phyloP scores from a whole-genome alignment of 2,797 vertebrate species.

The Heteromormyrus szaboi region DNA sequence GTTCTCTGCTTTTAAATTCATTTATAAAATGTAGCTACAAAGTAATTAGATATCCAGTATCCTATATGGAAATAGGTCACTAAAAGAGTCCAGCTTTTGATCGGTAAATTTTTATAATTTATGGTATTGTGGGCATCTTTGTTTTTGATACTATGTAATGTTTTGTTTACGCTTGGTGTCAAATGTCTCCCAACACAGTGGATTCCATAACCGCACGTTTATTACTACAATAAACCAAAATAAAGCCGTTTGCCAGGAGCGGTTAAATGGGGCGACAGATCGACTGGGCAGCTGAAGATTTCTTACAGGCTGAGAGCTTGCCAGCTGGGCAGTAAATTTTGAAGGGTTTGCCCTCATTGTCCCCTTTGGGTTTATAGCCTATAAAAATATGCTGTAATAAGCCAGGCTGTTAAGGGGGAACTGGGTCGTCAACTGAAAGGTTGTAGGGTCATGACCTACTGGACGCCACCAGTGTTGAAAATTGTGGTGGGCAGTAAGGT shows the following conservation, averaged over 20 bases:
- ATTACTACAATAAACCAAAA: neutral
- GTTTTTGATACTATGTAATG: neutral
- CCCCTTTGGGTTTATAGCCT: neutral
- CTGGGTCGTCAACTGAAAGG: neutral
- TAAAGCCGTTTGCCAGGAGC: neutral
- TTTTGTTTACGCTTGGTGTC: neutral
- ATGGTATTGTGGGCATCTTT: neutral
- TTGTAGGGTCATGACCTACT: neutral
- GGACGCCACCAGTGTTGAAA: neutral
- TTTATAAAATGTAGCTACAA: neutral
- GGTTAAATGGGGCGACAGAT: neutral
- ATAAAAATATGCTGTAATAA: neutral
- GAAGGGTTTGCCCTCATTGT: neutral
- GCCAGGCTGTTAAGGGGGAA: neutral
- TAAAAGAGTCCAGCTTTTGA: neutral
- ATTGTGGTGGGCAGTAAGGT: neutral
- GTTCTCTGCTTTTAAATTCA: neutral
- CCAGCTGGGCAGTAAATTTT: neutral
- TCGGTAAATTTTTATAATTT: neutral
- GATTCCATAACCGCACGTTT: neutral
- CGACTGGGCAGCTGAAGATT: neutral
- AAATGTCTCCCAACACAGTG: neutral
- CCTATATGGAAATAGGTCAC: neutral
- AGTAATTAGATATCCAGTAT: neutral
- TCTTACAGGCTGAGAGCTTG: neutral